Conservation (phyloP, 2,888 invertebrate genomes). For the Coremacera marginata region DNA sequence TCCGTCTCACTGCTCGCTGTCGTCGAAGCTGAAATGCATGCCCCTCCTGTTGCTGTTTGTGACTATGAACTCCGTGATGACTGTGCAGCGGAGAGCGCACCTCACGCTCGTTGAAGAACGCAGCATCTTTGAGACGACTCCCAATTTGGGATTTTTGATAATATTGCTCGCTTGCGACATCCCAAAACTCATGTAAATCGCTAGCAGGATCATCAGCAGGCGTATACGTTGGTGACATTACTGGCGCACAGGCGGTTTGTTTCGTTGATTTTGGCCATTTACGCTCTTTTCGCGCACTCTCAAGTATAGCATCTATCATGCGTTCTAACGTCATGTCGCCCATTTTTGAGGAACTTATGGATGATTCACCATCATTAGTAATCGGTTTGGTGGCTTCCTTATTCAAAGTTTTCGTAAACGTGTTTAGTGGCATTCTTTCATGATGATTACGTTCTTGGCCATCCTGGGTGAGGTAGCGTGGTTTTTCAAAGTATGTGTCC, state of each 20-base stretch:
- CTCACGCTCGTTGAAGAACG: slow-evolving; percentile 59
- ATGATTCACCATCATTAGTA: slow-evolving; percentile 45
- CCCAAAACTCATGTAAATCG: slow-evolving; percentile 68
- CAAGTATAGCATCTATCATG: slow-evolving; percentile 69
- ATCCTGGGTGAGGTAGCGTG: slow-evolving; percentile 61
- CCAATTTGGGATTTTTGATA: background rate
- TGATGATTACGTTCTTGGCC: background rate
- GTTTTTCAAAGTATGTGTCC: slow-evolving; percentile 68
- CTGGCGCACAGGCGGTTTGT: background rate
- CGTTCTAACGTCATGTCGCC: slow-evolving; percentile 67
- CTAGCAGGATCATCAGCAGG: slow-evolving; percentile 69
- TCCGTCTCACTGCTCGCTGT: slow-evolving; percentile 65
- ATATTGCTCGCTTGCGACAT: slow-evolving; percentile 39
- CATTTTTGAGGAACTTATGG: slow-evolving; percentile 64
- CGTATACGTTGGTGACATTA: slow-evolving; percentile 65
- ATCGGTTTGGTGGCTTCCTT: background rate
- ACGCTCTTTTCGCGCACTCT: slow-evolving; percentile 65
- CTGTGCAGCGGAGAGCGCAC: slow-evolving; percentile 57
- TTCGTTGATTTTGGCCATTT: slow-evolving; percentile 50
- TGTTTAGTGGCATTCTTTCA: background rate
- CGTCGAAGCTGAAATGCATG: slow-evolving; percentile 56
- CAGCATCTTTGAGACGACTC: background rate
- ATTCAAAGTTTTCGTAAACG: background rate
- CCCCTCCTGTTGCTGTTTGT: slow-evolving; percentile 36
- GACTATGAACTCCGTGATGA: slow-evolving; percentile 37